phyloP scores from a whole-genome alignment of 1,140 invertebrate species.

The Steinernema khuongi region DNA sequence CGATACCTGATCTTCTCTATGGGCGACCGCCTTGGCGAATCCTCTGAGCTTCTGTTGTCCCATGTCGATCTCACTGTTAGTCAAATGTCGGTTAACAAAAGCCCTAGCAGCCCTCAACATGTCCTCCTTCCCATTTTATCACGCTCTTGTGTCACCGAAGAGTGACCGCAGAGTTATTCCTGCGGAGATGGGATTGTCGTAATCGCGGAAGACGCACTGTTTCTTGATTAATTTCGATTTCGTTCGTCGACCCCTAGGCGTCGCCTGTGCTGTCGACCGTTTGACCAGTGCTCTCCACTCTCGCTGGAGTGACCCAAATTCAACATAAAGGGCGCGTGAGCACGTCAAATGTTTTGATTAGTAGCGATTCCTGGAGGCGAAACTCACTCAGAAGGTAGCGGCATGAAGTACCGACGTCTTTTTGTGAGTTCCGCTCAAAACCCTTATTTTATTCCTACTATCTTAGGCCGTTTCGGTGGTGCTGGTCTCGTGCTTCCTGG shows the following conservation, averaged over 20 bases:
- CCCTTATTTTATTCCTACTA: background rate
- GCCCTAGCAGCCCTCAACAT: too few relatives aligned
- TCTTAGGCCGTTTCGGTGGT: background rate
- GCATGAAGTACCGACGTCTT: background rate
- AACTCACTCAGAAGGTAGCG: background rate
- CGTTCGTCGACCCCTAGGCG: background rate
- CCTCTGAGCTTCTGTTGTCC: too few relatives aligned
- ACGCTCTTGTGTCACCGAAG: too few relatives aligned
- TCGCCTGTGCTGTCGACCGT: background rate
- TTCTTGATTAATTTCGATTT: background rate
- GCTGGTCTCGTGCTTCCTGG: background rate
- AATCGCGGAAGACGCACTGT: background rate
- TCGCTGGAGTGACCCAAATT: background rate
- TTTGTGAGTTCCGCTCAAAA: background rate
- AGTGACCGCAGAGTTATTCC: too few relatives aligned
- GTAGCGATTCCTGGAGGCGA: background rate
- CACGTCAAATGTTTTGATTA: constrained; percentile 15
- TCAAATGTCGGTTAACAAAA: too few relatives aligned
- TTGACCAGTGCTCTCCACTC: background rate
- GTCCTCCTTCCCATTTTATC: too few relatives aligned
- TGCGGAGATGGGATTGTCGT: background rate
- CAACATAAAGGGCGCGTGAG: background rate
- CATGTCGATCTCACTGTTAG: too few relatives aligned
- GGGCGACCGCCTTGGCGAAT: too few relatives aligned
- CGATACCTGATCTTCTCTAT: too few relatives aligned